These are phyloP conservation scores for Rhamphomyia laevipes DNA, from an alignment of 2,888 invertebrate genomes.

Conservation along the genomic window DNA sequence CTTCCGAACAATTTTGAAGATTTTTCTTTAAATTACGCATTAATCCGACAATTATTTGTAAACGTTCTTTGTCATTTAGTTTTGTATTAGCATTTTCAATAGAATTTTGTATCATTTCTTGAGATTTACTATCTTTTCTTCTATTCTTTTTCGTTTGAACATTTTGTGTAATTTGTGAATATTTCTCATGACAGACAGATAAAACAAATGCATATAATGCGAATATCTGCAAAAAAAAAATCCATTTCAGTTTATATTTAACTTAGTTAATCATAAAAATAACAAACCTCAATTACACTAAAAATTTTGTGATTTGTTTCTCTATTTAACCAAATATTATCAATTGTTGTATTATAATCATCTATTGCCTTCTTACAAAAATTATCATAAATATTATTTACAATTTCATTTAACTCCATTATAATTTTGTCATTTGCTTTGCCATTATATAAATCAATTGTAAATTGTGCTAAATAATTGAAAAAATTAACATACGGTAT, in stretches of 20 bases:
- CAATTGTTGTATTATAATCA: slow-evolving; percentile 33
- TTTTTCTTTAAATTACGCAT: slow-evolving; percentile 33
- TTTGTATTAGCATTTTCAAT: slow-evolving; percentile 14
- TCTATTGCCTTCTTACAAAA: slow-evolving; percentile 30
- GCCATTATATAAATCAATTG: slow-evolving; percentile 33
- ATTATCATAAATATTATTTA: slow-evolving; percentile 23
- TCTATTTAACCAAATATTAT: slow-evolving; percentile 39
- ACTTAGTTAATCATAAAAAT: not conserved
- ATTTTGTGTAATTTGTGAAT: slow-evolving; percentile 21
- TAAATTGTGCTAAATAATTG: slow-evolving; percentile 29
- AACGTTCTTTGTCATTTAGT: slow-evolving; percentile 32
- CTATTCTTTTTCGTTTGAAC: slow-evolving; percentile 23
- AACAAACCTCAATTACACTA: slow-evolving; percentile 48
- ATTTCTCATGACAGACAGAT: slow-evolving; percentile 32
- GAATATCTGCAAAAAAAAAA: slow-evolving; percentile 25
- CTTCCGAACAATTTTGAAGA: slow-evolving; percentile 24
- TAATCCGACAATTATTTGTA: slow-evolving; percentile 29
- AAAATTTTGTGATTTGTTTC: slow-evolving; percentile 45
- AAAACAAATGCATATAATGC: slow-evolving; percentile 35
- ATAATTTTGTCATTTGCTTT: slow-evolving; percentile 21
- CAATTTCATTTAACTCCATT: slow-evolving; percentile 25
- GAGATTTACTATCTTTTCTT: slow-evolving; percentile 20
- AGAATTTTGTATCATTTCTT: slow-evolving; percentile 14
- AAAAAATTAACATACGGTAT: slow-evolving; percentile 36
- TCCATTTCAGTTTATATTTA: not conserved